Evolutionary conservation across 2,113 vertebrate genomes (phyloP).

Genomic region (Alouatta palliata): DNA sequence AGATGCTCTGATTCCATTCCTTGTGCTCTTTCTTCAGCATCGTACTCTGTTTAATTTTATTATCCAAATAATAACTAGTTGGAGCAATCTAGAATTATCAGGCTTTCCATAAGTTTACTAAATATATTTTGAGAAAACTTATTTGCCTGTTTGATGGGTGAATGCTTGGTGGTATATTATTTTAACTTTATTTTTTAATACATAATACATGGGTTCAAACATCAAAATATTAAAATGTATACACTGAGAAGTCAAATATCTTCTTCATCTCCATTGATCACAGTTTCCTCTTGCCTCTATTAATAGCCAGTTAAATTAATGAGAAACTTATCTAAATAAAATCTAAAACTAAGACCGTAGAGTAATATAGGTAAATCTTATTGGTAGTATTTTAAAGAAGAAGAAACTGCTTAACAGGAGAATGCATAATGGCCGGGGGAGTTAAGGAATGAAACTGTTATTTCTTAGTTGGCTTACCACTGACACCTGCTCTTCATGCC

Average conservation of each 20-base stretch:
- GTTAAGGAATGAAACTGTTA: neutral
- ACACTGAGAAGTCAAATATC: neutral
- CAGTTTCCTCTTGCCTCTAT: neutral
- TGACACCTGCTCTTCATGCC: neutral
- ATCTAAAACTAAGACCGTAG: neutral
- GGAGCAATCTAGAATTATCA: neutral
- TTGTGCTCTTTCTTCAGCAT: neutral
- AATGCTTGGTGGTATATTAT: neutral
- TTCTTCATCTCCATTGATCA: neutral
- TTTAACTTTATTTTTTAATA: slow-evolving; percentile 8
- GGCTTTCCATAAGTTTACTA: slow-evolving; percentile 23
- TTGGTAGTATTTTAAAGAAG: neutral
- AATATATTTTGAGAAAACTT: neutral
- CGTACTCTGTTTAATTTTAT: neutral
- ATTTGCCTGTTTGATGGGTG: neutral
- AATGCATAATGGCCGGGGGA: neutral
- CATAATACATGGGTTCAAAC: neutral
- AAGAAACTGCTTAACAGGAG: neutral
- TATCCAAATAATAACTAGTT: neutral
- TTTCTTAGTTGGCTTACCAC: neutral
- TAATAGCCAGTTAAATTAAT: slow-evolving; percentile 17
- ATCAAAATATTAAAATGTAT: neutral
- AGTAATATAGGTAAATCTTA: neutral
- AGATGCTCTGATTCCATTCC: neutral
- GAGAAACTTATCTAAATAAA: slow-evolving; percentile 4